Percentiles rank a stretch among this genome's conserved stretches.
These are phyloP conservation scores for Hipposideros larvatus DNA, from an alignment of 2,797 vertebrate genomes.

Conservation along the genomic window DNA sequence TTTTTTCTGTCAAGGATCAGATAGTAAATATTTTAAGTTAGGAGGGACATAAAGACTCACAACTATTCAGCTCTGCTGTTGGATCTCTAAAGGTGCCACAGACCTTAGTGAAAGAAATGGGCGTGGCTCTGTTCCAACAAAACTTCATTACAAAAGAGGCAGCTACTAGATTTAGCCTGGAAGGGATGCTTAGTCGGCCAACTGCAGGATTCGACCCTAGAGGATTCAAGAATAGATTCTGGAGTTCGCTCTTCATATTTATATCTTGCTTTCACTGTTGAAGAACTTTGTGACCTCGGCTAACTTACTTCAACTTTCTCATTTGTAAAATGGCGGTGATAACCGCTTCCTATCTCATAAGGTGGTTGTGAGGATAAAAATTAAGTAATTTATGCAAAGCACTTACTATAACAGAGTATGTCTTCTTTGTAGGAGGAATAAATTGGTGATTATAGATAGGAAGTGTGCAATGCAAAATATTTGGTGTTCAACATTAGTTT, in stretches of 20 bases:
- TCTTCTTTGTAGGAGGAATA: slow-evolving; percentile 34
- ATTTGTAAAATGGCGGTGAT: background rate
- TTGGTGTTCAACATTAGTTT: slow-evolving; percentile 40
- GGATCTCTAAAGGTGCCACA: background rate
- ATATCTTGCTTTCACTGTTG: background rate
- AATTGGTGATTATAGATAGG: slow-evolving; percentile 25
- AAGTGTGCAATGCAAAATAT: slow-evolving; percentile 27
- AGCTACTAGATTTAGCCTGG: background rate
- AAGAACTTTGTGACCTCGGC: background rate
- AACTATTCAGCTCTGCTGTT: background rate
- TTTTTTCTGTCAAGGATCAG: background rate
- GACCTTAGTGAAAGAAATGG: background rate
- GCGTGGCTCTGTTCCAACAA: background rate
- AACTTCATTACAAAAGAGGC: slow-evolving; percentile 6
- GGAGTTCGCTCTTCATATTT: background rate
- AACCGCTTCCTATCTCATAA: background rate
- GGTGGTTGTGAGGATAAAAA: slow-evolving; percentile 35
- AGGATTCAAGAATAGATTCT: background rate
- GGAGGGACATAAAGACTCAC: background rate
- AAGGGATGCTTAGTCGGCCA: background rate
- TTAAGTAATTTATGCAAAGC: slow-evolving; percentile 34
- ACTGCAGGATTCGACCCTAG: background rate
- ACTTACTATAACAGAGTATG: background rate
- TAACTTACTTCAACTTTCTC: background rate
- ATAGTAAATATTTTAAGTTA: background rate